Percentiles rank a stretch among this genome's conserved stretches.
These are phyloP conservation scores for Sebastiscus albofasciatus DNA, from an alignment of 2,797 vertebrate genomes.

Conservation along the genomic window DNA sequence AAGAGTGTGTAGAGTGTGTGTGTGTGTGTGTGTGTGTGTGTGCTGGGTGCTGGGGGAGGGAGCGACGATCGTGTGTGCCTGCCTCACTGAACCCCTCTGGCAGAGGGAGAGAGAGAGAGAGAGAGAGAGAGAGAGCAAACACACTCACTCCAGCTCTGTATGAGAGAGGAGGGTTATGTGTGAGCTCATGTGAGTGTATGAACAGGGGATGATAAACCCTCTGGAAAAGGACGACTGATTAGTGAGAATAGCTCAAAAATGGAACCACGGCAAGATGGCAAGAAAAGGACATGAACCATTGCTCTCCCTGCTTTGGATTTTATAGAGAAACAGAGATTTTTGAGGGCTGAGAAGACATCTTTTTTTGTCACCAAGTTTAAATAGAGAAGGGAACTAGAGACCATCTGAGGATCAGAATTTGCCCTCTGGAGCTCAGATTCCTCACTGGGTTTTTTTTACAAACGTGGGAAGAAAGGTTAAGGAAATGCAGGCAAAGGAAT, in stretches of 20 bases:
- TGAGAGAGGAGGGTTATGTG: conserved; percentile 59
- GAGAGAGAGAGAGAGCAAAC: conserved; percentile 50
- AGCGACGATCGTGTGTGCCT: conserved; percentile 71
- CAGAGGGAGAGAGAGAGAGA: conserved; percentile 60
- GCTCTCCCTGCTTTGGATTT: conserved; percentile 51
- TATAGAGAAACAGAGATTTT: conserved; percentile 20
- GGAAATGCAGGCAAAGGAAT: conserved; percentile 38
- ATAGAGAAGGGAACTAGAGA: conserved; percentile 15
- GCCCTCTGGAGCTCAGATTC: conserved; percentile 22
- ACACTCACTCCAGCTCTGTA: conserved; percentile 56
- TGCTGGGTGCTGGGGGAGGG: conserved; percentile 54
- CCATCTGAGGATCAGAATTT: conserved; percentile 36
- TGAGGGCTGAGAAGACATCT: conserved; percentile 15
- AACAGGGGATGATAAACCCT: conserved; percentile 71
- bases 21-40: conserved; percentile 16
- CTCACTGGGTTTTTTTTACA: conserved; percentile 4
- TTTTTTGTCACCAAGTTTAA: conserved; percentile 36
- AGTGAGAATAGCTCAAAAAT: conserved; percentile 56
- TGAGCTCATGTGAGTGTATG: conserved; percentile 73
- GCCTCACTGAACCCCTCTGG: conserved; percentile 79
- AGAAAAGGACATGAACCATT: conserved; percentile 42
- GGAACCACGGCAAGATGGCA: conserved; percentile 53
- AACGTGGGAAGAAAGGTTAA: conserved; percentile 21
- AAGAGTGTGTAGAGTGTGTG: conserved; percentile 16
- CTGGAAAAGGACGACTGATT: conserved; percentile 64